A percentile compares a stretch with the other conserved stretches of the same genome.
Conservation (phyloP, 2,888 invertebrate genomes). For the Trichopoda pennipes region DNA sequence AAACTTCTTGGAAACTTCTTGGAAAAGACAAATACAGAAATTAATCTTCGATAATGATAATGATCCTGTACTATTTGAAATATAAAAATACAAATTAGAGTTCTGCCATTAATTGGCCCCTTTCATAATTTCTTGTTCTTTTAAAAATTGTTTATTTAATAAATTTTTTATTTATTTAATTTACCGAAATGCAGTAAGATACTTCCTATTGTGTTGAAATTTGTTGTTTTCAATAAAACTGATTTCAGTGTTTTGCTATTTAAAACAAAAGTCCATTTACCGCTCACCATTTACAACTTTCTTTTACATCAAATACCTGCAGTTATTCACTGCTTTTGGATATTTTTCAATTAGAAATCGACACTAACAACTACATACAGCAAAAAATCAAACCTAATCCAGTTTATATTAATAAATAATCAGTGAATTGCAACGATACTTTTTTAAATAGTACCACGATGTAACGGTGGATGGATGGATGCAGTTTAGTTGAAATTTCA, state of each 20-base stretch:
- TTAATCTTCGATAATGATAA: no score
- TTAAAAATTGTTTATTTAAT: no score
- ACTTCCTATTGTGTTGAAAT: no score
- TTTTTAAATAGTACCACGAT: conserved; percentile 47
- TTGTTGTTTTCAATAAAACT: neutral
- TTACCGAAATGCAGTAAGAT: no score
- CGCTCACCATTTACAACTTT: conserved; percentile 38
- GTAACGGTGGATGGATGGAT: conserved; percentile 57
- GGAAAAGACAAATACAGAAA: no score
- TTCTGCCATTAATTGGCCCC: no score
- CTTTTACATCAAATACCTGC: conserved; percentile 43
- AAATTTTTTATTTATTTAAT: no score
- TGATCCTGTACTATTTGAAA: no score
- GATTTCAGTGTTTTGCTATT: neutral
- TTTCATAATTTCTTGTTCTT: no score
- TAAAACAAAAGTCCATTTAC: conserved; percentile 14
- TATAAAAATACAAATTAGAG: no score
- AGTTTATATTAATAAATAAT: conserved; percentile 47
- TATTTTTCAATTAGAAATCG: neutral
- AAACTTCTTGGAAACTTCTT: no score
- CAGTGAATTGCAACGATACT: conserved; percentile 48
- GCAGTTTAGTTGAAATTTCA: conserved; percentile 57
- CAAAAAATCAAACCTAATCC: conserved; percentile 39
- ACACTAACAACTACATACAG: neutral
- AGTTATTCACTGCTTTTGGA: conserved; percentile 15